phyloP scores from a whole-genome alignment of 2,113 vertebrate species.

The Neolamprologus kungweensis region DNA sequence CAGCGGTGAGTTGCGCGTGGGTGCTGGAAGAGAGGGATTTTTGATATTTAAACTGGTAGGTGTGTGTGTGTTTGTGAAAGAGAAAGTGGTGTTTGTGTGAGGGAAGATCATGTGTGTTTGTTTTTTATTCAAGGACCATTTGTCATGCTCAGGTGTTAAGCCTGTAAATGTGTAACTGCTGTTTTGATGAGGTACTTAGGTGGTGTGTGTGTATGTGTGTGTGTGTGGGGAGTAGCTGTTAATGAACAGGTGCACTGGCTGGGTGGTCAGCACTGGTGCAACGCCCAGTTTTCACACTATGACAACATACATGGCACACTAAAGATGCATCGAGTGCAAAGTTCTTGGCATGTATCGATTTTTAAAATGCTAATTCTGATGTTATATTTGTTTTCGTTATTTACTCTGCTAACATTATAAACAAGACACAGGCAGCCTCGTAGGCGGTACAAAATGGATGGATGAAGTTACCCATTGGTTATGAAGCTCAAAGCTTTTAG shows the following conservation, averaged over 20 bases:
- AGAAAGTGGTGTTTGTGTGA: neutral
- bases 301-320: neutral
- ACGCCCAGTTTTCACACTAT: neutral
- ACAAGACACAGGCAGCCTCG: neutral
- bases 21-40: neutral
- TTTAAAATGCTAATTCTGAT: neutral
- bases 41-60: neutral
- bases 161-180: neutral
- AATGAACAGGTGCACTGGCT: slow-evolving; percentile 30
- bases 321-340: neutral
- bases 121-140: neutral
- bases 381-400: neutral
- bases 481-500: neutral
- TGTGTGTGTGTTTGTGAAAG: neutral
- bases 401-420: neutral
- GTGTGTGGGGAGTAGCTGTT: neutral
- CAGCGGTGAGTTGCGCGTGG: neutral
- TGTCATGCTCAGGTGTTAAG: neutral
- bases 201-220: neutral
- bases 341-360: neutral
- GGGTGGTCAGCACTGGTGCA: slow-evolving; percentile 32
- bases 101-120: neutral
- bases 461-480: neutral
- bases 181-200: neutral
- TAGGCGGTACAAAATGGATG: neutral